Evolutionary conservation across 2,888 invertebrate species (phyloP), one percentile per base, ranked within the genome.

Genomic region (Napeogenes inachia): DNA sequence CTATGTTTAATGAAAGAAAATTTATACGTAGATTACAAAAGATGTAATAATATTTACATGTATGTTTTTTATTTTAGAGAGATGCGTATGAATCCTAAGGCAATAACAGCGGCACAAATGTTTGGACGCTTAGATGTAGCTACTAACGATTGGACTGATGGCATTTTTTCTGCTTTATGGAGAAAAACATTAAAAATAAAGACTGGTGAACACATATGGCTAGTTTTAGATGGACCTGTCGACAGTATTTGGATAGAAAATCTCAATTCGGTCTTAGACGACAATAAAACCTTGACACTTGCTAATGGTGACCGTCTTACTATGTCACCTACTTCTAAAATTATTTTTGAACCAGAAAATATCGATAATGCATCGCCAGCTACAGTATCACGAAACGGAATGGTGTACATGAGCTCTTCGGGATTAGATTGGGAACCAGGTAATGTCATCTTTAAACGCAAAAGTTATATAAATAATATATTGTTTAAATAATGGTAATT

Each of bases 221-320:
- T 99, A 55, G 97, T 99, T 0, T 87, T 99, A 50, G 98, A 99
- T 77, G 99, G 99, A 0, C 98, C 98, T 0, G 98, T 99, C 0
- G 99, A 99, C 80, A 97, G 98, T 73, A 98, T 98, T 71, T 99
- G 99, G 99, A 99, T 99, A 72, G 99, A 99, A 84, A 99, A 99
- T 86, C 92, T 99, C 70, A 99, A 99, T 84, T 98, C 98, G 0
- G 99, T 99, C 0, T 89, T 99, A 58, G 99, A 99, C 82, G 99
- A 99, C 75, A 99, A 99, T 79, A 97, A 97, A 88, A 98, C 98
- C 0, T 86, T 99, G 70, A 99, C 98, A 0, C 85, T 99, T 71
- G 98, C 98, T 4, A 99, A 99, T 77, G 97, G 99, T 5, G 99
- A 99, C 88, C 93, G 99, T 45, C 91, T 99, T 60, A 94, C 97